Percentiles rank a stretch among this genome's conserved stretches.
phyloP scores from a whole-genome alignment of 2,113 vertebrate genomes.

The Shinisaurus crocodilurus region DNA sequence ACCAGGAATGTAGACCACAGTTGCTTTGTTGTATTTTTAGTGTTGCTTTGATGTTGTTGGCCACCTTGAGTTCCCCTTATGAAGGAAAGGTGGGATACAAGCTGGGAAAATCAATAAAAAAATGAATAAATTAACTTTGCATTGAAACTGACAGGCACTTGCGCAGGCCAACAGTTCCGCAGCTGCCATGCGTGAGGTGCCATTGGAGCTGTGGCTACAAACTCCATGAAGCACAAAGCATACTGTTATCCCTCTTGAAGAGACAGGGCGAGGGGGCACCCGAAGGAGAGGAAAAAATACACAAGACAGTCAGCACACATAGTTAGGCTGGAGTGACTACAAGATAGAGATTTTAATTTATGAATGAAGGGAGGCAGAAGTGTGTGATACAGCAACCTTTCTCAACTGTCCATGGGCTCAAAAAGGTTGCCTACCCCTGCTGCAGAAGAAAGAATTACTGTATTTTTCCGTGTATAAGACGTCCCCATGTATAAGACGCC shows the following conservation, averaged over 20 bases:
- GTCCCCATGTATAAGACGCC: no score
- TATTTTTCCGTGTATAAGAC: no score
- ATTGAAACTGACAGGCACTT: neutral
- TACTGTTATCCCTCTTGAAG: neutral
- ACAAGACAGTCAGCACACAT: constrained; percentile 5
- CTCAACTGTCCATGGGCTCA: no score
- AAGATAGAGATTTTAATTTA: constrained; percentile 28
- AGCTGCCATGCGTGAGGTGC: neutral
- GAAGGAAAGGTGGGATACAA: neutral
- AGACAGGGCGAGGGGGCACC: neutral
- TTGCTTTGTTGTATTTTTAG: neutral
- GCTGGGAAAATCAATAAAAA: neutral
- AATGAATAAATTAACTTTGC: neutral
- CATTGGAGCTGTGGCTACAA: neutral
- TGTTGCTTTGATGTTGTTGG: neutral
- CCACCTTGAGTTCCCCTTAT: neutral
- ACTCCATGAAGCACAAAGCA: constrained; percentile 21
- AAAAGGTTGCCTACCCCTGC: no score
- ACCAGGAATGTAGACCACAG: neutral
- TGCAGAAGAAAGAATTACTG: constrained; percentile 12
- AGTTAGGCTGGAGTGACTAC: neutral
- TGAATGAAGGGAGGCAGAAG: constrained; percentile 26
- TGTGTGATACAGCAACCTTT: no score
- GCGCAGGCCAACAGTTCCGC: neutral
- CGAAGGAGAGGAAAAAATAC: neutral